Evolutionary conservation across 2,113 vertebrate genomes (phyloP).

Genomic region (Sakesphorus luctuosus): DNA sequence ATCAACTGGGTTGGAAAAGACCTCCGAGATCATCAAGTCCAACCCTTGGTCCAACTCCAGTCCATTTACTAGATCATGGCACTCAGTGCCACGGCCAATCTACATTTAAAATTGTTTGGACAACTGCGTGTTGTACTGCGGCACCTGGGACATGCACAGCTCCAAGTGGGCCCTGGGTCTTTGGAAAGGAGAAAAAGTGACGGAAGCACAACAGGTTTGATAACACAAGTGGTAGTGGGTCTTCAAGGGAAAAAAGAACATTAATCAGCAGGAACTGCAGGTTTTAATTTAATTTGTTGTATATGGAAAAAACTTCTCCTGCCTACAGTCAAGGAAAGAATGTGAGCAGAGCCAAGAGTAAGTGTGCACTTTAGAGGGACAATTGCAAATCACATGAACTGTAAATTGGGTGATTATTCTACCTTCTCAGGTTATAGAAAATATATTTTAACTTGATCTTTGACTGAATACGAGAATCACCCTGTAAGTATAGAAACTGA

Average conservation of each 20-base stretch:
- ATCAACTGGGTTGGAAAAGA: too few relatives aligned
- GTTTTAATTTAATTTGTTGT: not conserved
- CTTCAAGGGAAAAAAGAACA: not conserved
- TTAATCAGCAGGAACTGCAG: not conserved
- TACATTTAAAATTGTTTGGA: too few relatives aligned
- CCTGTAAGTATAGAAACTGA: not conserved
- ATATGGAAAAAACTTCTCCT: not conserved
- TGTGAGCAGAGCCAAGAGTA: not conserved
- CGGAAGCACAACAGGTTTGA: not conserved
- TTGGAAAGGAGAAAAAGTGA: not conserved
- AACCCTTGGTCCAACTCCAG: too few relatives aligned
- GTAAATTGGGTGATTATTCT: not conserved
- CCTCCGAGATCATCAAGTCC: too few relatives aligned
- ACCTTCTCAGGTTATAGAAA: not conserved
- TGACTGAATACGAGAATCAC: not conserved
- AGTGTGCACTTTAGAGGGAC: not conserved
- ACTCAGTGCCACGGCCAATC: too few relatives aligned
- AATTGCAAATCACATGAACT: not conserved
- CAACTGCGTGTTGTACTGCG: not conserved
- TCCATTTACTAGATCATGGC: too few relatives aligned
- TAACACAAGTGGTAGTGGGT: not conserved
- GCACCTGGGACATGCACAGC: not conserved
- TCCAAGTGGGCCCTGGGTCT: not conserved
- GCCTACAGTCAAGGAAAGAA: not conserved
- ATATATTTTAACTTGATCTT: not conserved